Evolutionary conservation across 2,888 invertebrate species (phyloP).

Genomic region (Xanthia icteritia): DNA sequence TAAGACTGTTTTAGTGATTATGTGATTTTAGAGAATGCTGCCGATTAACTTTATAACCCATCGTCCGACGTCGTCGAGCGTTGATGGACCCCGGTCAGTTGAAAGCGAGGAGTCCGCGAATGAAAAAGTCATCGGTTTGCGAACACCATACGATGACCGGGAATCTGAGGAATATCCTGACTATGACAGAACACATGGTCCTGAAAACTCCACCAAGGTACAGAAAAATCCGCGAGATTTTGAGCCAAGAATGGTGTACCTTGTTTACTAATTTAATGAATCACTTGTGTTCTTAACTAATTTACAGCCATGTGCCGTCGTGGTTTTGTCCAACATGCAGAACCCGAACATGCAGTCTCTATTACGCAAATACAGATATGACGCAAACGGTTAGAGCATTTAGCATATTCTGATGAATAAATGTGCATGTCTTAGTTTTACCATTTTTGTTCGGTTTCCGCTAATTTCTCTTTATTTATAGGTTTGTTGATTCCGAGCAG

Average conservation of each 20-base stretch:
- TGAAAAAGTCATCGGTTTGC: slow-evolving; percentile 70
- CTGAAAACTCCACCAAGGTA: slow-evolving; percentile 67
- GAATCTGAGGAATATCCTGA: slow-evolving; percentile 69
- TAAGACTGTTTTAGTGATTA: slow-evolving; percentile 44
- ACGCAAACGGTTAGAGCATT: slow-evolving; percentile 79
- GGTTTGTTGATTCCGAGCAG: slow-evolving; percentile 85
- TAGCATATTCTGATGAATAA: slow-evolving; percentile 49
- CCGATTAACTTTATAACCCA: slow-evolving; percentile 70
- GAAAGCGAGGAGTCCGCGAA: slow-evolving; percentile 62
- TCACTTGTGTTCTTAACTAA: slow-evolving; percentile 38
- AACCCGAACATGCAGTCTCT: slow-evolving; percentile 83
- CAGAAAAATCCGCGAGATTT: neutral
- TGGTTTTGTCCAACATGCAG: slow-evolving; percentile 83
- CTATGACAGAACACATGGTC: slow-evolving; percentile 58
- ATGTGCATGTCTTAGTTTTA: slow-evolving; percentile 9
- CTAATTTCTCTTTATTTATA: slow-evolving; percentile 60
- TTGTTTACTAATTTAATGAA: slow-evolving; percentile 1
- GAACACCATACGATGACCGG: slow-evolving; percentile 62
- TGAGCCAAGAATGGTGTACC: neutral
- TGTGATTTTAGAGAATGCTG: slow-evolving; percentile 76
- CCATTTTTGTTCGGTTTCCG: neutral
- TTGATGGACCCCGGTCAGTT: neutral
- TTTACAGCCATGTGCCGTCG: slow-evolving; percentile 83
- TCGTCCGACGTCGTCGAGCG: slow-evolving; percentile 42
- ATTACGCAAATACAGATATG: slow-evolving; percentile 85